Base-by-base conservation (phyloP, 2,888 invertebrate species). In the Drosophila prolongata region DNA sequence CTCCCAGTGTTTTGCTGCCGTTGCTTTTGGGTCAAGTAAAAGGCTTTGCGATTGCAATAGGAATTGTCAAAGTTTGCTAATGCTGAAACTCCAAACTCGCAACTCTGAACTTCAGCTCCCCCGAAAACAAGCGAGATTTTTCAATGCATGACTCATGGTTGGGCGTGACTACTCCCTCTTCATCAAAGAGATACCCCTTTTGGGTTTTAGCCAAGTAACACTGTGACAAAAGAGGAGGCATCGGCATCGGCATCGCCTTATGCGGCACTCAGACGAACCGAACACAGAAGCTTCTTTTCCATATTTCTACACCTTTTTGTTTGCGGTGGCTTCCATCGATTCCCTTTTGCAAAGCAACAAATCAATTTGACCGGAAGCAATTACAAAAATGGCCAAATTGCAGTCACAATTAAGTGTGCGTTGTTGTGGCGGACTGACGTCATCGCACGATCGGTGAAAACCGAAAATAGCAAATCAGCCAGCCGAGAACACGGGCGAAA, bases 11-110 rank as follows among this genome's bases (percentile, higher is more conserved):
- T 40, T 4, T 16, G 65, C 43, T 68, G 70, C 44, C 56, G 76
- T 73, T 66, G 64, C 72, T 84, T 83, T 86, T 84, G 86, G 83
- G 86, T 83, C 86, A 85, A 79, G 77, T 80, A 81, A 89, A 82
- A 87, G 87, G 79, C 80, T 76, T 59, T 77, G 75, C 76, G 71
- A 79, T 76, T 75, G 80, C 74, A 79, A 79, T 82, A 77, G 70
- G 70, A 70, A 83, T 80, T 80, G 83, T 82, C 83, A 79, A 77
- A 78, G 69, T 68, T 67, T 54, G 59, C 60, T 57, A 59, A 53
- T 38, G 62, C 78, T 77, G 72, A 62, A 46, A 42, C 65, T 60
- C 34, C 30, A n/a, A 30, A 10, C 47, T 47, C 47, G 35, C 35
- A 52, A 38, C 53, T 14, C 42, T 37, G 6, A 64, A 37, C 38